Conservation (phyloP, 2,113 vertebrate species). For the Tretioscincus oriximinensis region DNA sequence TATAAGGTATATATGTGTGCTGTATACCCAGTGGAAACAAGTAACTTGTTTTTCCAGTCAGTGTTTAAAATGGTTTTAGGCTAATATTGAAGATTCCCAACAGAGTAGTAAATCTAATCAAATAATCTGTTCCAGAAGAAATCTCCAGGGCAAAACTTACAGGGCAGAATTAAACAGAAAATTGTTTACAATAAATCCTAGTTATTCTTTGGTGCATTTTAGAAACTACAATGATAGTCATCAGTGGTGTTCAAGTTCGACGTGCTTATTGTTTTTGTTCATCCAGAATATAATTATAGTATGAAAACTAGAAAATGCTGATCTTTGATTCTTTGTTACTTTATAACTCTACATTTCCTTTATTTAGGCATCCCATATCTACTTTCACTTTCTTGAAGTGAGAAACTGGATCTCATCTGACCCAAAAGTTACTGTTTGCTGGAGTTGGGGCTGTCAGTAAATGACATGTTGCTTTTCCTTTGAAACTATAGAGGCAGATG, state of each 20-base stretch:
- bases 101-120: background rate
- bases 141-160: background rate
- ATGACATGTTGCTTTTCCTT: background rate
- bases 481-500: background rate
- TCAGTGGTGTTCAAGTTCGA: background rate
- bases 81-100: background rate
- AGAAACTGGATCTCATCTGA: background rate
- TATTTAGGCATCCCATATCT: background rate
- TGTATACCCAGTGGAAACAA: background rate
- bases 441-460: background rate
- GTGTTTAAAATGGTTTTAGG: background rate
- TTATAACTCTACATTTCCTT: background rate
- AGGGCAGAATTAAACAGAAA: background rate
- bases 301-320: background rate
- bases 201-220: background rate
- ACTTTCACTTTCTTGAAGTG: background rate
- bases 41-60: background rate
- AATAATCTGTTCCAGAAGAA: background rate
- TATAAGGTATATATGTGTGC: background rate
- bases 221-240: background rate
- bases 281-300: background rate
- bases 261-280: background rate
- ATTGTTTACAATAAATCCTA: background rate
- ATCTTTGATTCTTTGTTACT: background rate
- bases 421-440: background rate